These are phyloP conservation scores for Oxyscelio sp. DNA, from an alignment of 2,888 invertebrate genomes.

Conservation along the genomic window DNA sequence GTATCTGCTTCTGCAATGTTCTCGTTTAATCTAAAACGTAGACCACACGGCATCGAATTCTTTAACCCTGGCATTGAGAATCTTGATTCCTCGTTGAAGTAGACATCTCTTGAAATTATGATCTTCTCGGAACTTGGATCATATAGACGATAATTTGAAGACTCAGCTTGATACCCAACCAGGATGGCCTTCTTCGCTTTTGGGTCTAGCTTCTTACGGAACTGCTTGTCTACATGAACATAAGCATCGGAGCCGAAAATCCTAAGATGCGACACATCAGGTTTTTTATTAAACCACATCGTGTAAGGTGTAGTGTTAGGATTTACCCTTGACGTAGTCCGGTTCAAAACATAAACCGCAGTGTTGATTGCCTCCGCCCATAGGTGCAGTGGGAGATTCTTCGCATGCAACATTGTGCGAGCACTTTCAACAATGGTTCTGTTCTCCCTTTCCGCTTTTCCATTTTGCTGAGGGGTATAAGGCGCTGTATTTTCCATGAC, in stretches of 20 bases:
- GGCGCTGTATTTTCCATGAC: not conserved
- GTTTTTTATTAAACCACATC: conserved; percentile 31
- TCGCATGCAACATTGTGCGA: conserved; percentile 3
- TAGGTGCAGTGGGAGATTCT: conserved; percentile 66
- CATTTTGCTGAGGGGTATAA: not conserved
- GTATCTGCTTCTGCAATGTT: no score
- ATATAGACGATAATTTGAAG: conserved; percentile 31
- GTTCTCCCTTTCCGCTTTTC: not conserved
- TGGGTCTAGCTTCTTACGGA: conserved; percentile 53
- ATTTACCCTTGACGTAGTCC: not conserved
- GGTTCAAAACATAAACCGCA: conserved; percentile 38
- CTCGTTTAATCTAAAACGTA: no score
- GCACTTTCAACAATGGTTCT: not conserved
- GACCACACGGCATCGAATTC: no score
- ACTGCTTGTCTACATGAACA: conserved; percentile 55
- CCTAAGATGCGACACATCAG: conserved; percentile 24
- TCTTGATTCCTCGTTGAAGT: not conserved
- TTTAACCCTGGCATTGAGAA: no score
- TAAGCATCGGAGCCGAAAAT: conserved; percentile 37
- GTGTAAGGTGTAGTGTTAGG: conserved; percentile 28
- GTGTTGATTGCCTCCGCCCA: conserved; percentile 59
- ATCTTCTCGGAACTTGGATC: not conserved
- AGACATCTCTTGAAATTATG: not conserved
- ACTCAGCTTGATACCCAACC: conserved; percentile 62
- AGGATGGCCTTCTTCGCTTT: conserved; percentile 31